Evolutionary conservation across 2,797 vertebrate species (phyloP).

Genomic region (Pseudomugil tenellus): DNA sequence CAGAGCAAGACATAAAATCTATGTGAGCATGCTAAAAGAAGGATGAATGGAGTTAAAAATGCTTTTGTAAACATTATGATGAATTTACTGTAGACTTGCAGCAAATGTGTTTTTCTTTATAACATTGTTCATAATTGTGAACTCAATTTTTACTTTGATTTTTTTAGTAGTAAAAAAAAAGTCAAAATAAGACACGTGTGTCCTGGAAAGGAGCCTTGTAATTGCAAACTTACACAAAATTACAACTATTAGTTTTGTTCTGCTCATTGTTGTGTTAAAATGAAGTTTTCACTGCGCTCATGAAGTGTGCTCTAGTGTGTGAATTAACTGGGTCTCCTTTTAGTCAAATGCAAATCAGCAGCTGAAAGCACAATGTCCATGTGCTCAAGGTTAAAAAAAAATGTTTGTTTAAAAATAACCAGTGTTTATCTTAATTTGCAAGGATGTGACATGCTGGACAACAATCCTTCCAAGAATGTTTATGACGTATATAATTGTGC

Average conservation of each 20-base stretch:
- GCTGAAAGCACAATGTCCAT: no score
- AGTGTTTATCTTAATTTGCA: no score
- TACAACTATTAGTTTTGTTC: background rate
- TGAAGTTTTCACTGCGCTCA: background rate
- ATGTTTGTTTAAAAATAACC: background rate
- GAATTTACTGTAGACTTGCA: background rate
- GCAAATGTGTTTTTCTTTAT: constrained; percentile 25
- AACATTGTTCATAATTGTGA: constrained; percentile 58
- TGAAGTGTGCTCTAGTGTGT: background rate
- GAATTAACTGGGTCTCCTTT: background rate
- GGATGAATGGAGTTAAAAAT: constrained; percentile 17
- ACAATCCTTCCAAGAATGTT: no score
- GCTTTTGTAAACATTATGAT: constrained; percentile 6
- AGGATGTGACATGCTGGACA: background rate
- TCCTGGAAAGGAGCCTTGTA: background rate
- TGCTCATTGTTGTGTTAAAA: background rate
- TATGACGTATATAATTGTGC: no score
- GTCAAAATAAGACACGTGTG: background rate
- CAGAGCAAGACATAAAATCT: constrained; percentile 9
- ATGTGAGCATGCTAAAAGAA: constrained; percentile 3
- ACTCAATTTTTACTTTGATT: background rate
- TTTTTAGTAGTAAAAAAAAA: background rate
- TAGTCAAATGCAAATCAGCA: background rate
- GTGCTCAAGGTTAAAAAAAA: no score
- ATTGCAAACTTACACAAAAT: background rate